Base-by-base conservation (phyloP, 2,797 vertebrate genomes). In the Echiichthys vipera region DNA sequence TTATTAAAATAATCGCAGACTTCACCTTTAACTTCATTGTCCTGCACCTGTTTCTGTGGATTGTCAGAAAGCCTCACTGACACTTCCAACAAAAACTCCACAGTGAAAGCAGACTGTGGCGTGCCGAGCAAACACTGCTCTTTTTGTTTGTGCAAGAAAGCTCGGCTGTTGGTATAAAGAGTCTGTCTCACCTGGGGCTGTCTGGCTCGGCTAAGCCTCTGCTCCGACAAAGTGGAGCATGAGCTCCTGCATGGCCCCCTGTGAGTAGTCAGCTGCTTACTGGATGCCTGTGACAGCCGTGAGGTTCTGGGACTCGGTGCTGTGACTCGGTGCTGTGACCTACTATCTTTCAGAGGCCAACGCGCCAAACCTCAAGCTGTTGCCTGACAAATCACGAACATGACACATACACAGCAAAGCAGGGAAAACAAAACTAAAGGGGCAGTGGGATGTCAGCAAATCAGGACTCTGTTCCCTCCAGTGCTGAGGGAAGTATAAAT, bases 151-250 rank as follows among this genome's bases (percentile, higher is more conserved):
- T 87, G 84, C 56, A 78, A 42, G 71, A 83, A 78, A 87, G 72
- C 87, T 65, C 59, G 40, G 70, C 76, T 89, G 89, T 81, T 78
- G 80, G 77, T 81, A 79, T 83, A 84, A 84, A 88, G 80, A 82
- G 68, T 73, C 74, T 65, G 71, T 66, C 89, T 92, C 90, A 93
- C 91, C 91, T 92, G 90, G 85, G 91, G 88, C 90, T 71, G 87
- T 89, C 90, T 89, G 83, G 87, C 89, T 88, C 83, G 1, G 71
- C 75, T 89, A 79, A 91, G 85, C 84, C 84, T 83, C 77, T 65
- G 83, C 88, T 87, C 86, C 45, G 77, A 92, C 89, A 92, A 92
- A 92, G 91, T 90, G 90, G 87, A 92, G 89, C 89, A 88, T 59
- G 78, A 80, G 88, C 83, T 79, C 89, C 84, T 56, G 87, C 83